These are phyloP conservation scores for Hetaerina americana DNA, from an alignment of 1,140 invertebrate genomes.

Conservation along the genomic window DNA sequence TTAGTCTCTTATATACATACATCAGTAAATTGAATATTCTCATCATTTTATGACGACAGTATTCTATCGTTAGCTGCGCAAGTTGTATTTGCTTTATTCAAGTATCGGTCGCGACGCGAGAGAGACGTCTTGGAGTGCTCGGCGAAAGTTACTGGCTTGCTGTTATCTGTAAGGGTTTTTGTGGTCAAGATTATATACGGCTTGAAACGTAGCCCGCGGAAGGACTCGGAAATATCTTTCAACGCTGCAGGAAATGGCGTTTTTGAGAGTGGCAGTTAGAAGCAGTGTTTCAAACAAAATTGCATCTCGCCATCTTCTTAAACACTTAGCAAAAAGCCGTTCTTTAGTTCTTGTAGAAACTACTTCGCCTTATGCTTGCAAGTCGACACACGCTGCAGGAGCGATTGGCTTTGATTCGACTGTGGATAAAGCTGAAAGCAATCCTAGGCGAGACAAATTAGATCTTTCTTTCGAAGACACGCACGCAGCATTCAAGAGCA, in stretches of 20 bases:
- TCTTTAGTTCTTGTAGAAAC: neutral
- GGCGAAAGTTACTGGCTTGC: neutral
- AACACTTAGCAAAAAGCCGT: neutral
- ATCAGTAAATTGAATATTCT: too few relatives aligned
- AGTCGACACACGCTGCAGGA: constrained; percentile 12
- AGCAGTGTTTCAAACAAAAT: constrained; percentile 21
- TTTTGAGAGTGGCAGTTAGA: constrained; percentile 29
- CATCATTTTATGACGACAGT: too few relatives aligned
- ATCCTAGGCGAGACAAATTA: constrained; percentile 46
- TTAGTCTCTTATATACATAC: too few relatives aligned
- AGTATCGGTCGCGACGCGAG: neutral
- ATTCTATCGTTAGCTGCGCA: too few relatives aligned
- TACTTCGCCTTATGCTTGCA: neutral
- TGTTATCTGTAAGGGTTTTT: neutral
- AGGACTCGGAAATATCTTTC: neutral
- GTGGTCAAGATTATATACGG: neutral
- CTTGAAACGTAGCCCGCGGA: neutral
- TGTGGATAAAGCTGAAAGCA: constrained; percentile 25
- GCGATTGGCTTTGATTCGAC: constrained; percentile 17
- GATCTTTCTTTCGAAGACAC: constrained; percentile 79
- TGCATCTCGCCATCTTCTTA: neutral
- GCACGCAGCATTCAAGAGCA: constrained; percentile 77
- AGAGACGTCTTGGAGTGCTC: neutral
- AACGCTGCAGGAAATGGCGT: constrained; percentile 24
- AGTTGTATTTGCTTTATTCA: neutral